Conservation (phyloP, 2,113 vertebrate genomes). For the Pan paniscus region DNA sequence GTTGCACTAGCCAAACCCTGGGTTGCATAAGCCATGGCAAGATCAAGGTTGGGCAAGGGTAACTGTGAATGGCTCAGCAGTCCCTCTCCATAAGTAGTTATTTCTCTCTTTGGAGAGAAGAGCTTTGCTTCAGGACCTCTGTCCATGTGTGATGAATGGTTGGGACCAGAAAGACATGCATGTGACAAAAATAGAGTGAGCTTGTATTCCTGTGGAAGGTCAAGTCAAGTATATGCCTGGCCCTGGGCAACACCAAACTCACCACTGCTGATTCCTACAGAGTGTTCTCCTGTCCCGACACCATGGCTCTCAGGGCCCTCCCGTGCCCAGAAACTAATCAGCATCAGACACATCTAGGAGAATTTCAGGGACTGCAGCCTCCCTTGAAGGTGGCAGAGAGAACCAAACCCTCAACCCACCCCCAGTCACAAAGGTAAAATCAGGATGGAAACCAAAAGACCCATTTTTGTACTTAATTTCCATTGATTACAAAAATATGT, state of each 20-base stretch:
- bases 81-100: accelerated
- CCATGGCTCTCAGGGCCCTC: neutral
- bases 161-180: neutral
- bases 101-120: neutral
- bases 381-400: neutral
- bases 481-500: slow-evolving; percentile 67
- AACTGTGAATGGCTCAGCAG: neutral
- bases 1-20: neutral
- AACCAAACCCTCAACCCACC: neutral
- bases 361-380: neutral
- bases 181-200: neutral
- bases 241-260: neutral
- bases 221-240: neutral
- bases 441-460: slow-evolving; percentile 40
- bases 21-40: neutral
- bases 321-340: neutral
- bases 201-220: neutral
- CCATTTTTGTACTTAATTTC: slow-evolving; percentile 71
- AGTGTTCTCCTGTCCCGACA: neutral
- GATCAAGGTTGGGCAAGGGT: neutral
- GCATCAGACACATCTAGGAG: too few relatives aligned
- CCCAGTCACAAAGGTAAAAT: slow-evolving; percentile 27
- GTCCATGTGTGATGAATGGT: neutral
- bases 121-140: neutral
- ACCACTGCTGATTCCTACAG: accelerated